Conservation (phyloP, 2,797 vertebrate species). For the Hylomyscus alleni region DNA sequence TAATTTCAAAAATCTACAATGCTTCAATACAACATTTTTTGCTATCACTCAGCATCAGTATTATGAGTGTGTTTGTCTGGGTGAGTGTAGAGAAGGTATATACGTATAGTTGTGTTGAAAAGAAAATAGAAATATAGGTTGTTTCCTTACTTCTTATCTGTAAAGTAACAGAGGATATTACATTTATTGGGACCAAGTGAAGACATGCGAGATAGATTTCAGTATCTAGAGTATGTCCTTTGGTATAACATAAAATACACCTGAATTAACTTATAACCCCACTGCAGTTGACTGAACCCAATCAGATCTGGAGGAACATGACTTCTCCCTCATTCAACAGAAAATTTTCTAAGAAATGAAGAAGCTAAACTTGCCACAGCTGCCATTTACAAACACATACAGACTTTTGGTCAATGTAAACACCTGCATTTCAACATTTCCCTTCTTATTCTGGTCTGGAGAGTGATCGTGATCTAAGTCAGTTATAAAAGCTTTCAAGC, state of each 20-base stretch:
- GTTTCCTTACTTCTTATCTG: background rate
- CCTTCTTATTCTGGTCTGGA: slow-evolving; percentile 41
- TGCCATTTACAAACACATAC: slow-evolving; percentile 17
- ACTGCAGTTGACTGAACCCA: too few relatives aligned
- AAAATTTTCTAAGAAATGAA: slow-evolving; percentile 11
- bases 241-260: slow-evolving; percentile 10
- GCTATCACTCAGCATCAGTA: background rate
- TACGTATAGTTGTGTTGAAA: background rate
- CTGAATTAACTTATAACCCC: slow-evolving; percentile 13
- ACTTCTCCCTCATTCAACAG: background rate
- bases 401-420: slow-evolving; percentile 52
- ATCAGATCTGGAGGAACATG: background rate
- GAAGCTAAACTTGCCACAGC: background rate
- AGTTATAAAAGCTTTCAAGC: slow-evolving; percentile 56
- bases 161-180: background rate
- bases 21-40: background rate
- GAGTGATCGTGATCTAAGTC: slow-evolving; percentile 71
- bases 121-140: background rate
- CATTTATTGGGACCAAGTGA: background rate
- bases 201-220: background rate
- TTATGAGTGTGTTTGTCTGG: background rate
- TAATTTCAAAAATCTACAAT: slow-evolving; percentile 19
- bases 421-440: slow-evolving; percentile 31
- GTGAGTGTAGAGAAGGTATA: background rate
- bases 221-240: background rate